A percentile compares a stretch with the other conserved stretches of the same genome.
Evolutionary conservation across 2,113 vertebrate species (phyloP).

Genomic region (Charina bottae): DNA sequence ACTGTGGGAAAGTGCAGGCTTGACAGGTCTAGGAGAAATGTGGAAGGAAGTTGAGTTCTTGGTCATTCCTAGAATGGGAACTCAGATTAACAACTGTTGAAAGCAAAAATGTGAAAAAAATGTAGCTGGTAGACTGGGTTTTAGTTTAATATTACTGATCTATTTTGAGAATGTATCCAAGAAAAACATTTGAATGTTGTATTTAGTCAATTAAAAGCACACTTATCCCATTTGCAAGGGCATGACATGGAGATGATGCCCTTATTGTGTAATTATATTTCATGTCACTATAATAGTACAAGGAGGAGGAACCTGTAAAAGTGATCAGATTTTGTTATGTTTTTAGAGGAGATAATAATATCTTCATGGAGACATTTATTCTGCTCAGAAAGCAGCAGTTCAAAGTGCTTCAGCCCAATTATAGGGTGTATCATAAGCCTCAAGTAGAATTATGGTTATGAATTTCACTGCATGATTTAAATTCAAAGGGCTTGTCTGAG

Average conservation of each 20-base stretch:
- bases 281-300: conserved; percentile 5
- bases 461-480: conserved; percentile 52
- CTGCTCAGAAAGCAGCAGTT: conserved; percentile 37
- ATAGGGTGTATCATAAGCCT: conserved; percentile 30
- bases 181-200: neutral
- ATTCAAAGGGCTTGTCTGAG: neutral
- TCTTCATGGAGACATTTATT: conserved; percentile 47
- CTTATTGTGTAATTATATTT: conserved; percentile 27
- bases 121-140: neutral
- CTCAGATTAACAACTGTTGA: conserved; percentile 45
- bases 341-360: conserved; percentile 22
- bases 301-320: conserved; percentile 1
- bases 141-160: conserved; percentile 44
- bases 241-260: neutral
- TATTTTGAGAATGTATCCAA: conserved; percentile 28
- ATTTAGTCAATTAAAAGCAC: conserved; percentile 27
- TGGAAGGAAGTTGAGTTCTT: conserved; percentile 54
- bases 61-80: conserved; percentile 48
- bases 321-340: conserved; percentile 3
- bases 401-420: conserved; percentile 16
- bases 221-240: conserved; percentile 34
- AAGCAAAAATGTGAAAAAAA: conserved; percentile 21
- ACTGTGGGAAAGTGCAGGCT: conserved; percentile 57
- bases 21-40: conserved; percentile 58
- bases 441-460: conserved; percentile 32